Evolutionary conservation across 2,113 vertebrate genomes (phyloP), one percentile per base, ranked within the genome.

Genomic region (Calidris pugnax): DNA sequence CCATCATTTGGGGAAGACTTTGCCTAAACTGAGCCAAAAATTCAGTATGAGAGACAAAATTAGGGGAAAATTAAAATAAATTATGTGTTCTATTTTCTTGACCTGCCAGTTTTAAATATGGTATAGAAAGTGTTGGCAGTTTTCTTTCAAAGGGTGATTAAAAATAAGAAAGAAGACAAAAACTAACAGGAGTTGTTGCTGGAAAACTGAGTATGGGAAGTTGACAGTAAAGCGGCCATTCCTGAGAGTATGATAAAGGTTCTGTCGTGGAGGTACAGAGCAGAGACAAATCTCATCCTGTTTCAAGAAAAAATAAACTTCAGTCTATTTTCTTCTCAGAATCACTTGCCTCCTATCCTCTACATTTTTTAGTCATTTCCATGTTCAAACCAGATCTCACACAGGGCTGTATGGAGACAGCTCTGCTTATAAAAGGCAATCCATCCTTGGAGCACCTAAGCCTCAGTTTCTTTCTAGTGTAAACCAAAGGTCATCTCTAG

Each of bases 281-380:
- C 48, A 72, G 39, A 90, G 87, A 67, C 67, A 94, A 93, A 87
- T 71, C 62, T 95, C 72, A 89, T 84, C 92, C 37, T 66, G 9
- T 59, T 91, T 84, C 30, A 87, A 82, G 53, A n/a, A 87, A 93
- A 97, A 72, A 92, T 64, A 90, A 95, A 94, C 78, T 85, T 55
- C 47, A 83, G 73, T 43, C 48, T 32, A 66, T 80, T 92, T 89
- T 88, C 86, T 92, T 84, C 83, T 92, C 90, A 69, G 62, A 95
- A 83, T 83, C 72, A 69, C 48, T 91, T 79, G 41, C 32, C 57
- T 96, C 33, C 60, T 96, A 85, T 89, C 63, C 41, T 85, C 35
- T 77, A 39, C 47, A 81, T 69, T 93, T 91, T 95, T 94, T 35
- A 86, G 60, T 69, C 24, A 62, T 91, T 93, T 55, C 66, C 18